Percentiles rank a stretch among this genome's conserved stretches.
phyloP scores from a whole-genome alignment of 2,888 invertebrate genomes.

The Cerceris ruficornis region DNA sequence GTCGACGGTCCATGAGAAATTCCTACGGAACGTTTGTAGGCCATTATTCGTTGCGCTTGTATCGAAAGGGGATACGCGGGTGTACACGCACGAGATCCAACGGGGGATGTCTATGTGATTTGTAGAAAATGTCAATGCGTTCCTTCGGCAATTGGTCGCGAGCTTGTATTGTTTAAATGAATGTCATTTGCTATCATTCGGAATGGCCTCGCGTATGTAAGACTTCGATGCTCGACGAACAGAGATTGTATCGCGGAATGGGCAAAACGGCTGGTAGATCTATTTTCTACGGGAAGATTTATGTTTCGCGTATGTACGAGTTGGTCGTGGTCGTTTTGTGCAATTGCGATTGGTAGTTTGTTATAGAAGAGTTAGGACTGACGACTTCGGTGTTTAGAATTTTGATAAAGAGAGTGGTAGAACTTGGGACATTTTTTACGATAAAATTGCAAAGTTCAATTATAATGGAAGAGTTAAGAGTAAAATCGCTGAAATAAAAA shows the following conservation, averaged over 20 bases:
- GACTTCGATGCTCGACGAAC: constrained; percentile 9
- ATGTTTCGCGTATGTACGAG: background rate
- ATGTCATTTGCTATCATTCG: background rate
- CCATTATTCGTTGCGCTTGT: constrained; percentile 41
- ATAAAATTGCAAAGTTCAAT: too few species aligned
- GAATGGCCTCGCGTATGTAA: constrained; percentile 2
- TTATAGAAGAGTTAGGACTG: too few species aligned
- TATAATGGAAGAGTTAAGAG: too few species aligned
- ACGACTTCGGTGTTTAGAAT: too few species aligned
- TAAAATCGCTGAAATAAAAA: too few species aligned
- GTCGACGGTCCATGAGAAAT: constrained; percentile 33
- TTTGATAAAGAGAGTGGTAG: too few species aligned
- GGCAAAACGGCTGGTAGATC: background rate
- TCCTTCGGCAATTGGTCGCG: constrained; percentile 9
- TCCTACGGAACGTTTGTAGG: constrained; percentile 42
- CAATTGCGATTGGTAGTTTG: too few species aligned
- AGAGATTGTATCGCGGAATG: background rate
- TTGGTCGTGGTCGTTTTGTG: background rate
- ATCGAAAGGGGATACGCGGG: constrained; percentile 8
- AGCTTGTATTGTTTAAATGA: constrained; percentile 27
- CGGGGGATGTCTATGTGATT: constrained; percentile 1
- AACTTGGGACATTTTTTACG: too few species aligned
- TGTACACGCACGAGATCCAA: constrained; percentile 17
- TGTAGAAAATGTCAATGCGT: constrained; percentile 14
- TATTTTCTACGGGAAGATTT: background rate